Evolutionary conservation across 2,888 invertebrate species (phyloP), one percentile per base, ranked within the genome.

Genomic region (Romanomermis culicivorax): DNA sequence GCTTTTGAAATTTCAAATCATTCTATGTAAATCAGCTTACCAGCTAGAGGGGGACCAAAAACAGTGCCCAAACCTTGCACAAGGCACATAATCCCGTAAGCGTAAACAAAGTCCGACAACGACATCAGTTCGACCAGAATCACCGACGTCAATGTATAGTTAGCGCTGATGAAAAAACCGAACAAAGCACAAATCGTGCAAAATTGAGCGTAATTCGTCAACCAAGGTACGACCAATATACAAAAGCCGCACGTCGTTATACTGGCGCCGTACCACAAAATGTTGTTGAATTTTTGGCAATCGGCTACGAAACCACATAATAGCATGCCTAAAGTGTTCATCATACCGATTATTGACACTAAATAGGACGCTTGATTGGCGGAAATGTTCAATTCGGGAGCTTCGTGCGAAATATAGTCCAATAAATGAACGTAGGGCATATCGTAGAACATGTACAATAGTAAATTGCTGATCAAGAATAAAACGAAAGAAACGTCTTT

Each of bases 341-440:
- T 82, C 58, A 85, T 78, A 26, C 88, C 88, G 63, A 91, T 84
- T 53, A 83, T 76, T 53, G 88, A 83, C 59, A 89, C 77, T 61
- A 89, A 77, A 58, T 78, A 77, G 2, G 87, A 84, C 2, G 81
- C 81, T 52, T 81, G 54, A 4, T 64, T 63, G 61, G 82, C 80
- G 1, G 75, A 76, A 62, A 81, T 83, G 1, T 79, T 79, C 58
- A 78, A 75, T 29, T 3, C 7, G 4, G 11, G 17, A 11, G 11
- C 7, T 23, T 45, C 45, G 45, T 45, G 11, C 4, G 23, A 77
- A 74, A 85, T 80, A 68, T 83, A 80, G 65, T 89, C 87, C 54
- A 83, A 82, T 58, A 89, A 75, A 71, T 87, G 91, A 69, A 91
- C 84, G 73, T 93, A 93, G 17, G 89, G 88, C 56, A 91, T 84